Evolutionary conservation across 2,797 vertebrate species (phyloP).

Genomic region (Loris lydekkerianus): DNA sequence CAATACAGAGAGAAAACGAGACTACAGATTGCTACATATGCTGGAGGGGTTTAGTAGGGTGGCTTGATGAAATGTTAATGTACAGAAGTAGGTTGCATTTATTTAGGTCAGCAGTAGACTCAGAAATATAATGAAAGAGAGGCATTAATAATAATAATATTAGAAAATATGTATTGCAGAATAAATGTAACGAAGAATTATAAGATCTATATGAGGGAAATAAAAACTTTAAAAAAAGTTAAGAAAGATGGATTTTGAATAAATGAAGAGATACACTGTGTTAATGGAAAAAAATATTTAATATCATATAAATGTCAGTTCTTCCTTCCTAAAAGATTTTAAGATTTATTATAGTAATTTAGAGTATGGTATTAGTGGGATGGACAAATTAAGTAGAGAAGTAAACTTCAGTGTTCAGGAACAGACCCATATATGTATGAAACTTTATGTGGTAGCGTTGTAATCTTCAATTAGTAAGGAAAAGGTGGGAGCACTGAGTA

Average conservation of each 20-base stretch:
- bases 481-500: neutral
- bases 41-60: neutral
- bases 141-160: constrained; percentile 1
- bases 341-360: neutral
- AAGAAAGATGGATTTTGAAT: constrained; percentile 59
- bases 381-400: neutral
- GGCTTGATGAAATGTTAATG: neutral
- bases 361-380: neutral
- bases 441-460: constrained; percentile 34
- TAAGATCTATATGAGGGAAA: constrained; percentile 36
- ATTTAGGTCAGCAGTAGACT: neutral
- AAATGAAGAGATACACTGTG: neutral
- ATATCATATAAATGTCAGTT: constrained; percentile 1
- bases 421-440: neutral
- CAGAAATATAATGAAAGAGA: neutral
- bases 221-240: constrained; percentile 10
- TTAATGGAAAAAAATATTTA: neutral
- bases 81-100: neutral
- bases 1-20: neutral
- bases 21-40: neutral
- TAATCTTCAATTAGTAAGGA: neutral
- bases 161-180: constrained; percentile 16
- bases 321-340: neutral
- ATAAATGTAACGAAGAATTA: constrained; percentile 4
- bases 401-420: neutral